Evolutionary conservation across 2,113 vertebrate genomes (phyloP).

Genomic region (Ivindomyrus marchei): DNA sequence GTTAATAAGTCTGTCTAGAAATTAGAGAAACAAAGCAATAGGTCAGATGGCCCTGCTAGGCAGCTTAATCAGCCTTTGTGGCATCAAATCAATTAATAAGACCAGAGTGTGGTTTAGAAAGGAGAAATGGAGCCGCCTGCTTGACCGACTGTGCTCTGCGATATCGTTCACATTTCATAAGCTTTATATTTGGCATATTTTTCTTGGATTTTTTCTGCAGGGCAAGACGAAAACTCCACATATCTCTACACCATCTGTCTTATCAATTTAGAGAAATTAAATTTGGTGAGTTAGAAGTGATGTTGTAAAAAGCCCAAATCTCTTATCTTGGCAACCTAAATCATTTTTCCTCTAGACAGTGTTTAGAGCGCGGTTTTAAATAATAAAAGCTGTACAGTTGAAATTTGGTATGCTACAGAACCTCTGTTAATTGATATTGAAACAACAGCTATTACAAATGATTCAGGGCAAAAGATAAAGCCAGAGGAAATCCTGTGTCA

Average conservation of each 20-base stretch:
- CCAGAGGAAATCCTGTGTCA: neutral
- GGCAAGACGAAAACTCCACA: neutral
- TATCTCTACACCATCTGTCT: slow-evolving; percentile 1
- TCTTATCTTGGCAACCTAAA: neutral
- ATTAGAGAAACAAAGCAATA: neutral
- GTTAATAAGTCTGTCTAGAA: neutral
- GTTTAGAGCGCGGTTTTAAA: neutral
- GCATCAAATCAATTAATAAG: neutral
- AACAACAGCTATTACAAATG: neutral
- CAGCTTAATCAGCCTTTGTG: neutral
- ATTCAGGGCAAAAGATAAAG: neutral
- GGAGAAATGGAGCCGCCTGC: neutral
- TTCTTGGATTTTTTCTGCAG: neutral
- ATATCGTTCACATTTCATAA: neutral
- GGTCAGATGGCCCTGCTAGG: neutral
- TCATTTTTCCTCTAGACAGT: neutral
- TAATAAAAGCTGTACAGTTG: neutral
- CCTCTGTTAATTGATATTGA: neutral
- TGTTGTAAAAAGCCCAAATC: neutral
- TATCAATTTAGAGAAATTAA: neutral
- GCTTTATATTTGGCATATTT: neutral
- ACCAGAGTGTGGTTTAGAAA: neutral
- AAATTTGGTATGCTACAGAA: neutral
- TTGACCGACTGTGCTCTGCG: neutral
- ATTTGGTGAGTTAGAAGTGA: neutral